These are phyloP conservation scores for Alaudala cheleensis DNA, from an alignment of 2,113 vertebrate genomes.

Conservation along the genomic window DNA sequence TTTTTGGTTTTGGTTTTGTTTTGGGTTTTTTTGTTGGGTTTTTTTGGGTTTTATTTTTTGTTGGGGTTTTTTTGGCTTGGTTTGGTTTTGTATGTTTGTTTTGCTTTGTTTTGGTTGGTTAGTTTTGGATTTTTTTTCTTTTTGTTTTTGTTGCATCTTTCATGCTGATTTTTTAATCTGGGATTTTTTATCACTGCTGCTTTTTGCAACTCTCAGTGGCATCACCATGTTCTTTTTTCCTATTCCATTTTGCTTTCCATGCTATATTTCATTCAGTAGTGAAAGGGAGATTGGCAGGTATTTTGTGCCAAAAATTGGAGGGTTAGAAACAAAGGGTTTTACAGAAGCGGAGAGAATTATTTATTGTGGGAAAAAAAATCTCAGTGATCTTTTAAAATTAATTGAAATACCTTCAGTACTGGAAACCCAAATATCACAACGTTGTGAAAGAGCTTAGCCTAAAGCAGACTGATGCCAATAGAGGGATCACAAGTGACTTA, in stretches of 20 bases:
- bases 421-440: conserved; percentile 26
- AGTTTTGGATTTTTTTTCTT: not conserved
- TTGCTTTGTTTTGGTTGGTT: not conserved
- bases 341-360: not conserved
- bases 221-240: not conserved
- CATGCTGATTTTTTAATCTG: not conserved
- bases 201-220: not conserved
- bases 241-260: not conserved
- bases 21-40: too few species aligned
- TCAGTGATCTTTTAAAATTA: conserved; percentile 47
- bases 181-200: not conserved
- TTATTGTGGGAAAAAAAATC: conserved; percentile 8
- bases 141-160: not conserved
- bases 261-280: not conserved
- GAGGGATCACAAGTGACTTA: conserved; percentile 47
- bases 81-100: not conserved
- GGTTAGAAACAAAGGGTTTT: conserved; percentile 31
- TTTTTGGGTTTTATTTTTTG: not conserved
- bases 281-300: not conserved
- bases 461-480: conserved; percentile 41
- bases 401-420: conserved; percentile 38
- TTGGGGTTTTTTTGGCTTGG: not conserved
- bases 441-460: conserved; percentile 34
- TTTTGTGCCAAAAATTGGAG: conserved; percentile 5
- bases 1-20: not conserved